Evolutionary conservation across 2,113 vertebrate genomes (phyloP).

Genomic region (Falco punctatus): DNA sequence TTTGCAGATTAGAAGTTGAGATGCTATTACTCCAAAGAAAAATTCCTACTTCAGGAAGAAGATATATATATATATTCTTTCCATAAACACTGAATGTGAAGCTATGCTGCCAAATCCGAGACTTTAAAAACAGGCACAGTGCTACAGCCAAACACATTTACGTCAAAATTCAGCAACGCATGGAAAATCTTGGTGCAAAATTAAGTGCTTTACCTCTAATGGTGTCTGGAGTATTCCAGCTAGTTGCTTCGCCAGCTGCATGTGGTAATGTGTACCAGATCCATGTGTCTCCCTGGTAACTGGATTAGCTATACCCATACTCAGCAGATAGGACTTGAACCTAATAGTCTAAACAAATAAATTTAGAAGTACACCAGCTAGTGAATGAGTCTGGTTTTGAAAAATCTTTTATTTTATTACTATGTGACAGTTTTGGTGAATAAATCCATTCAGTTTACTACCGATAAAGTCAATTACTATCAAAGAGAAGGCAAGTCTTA

Average conservation of each 20-base stretch:
- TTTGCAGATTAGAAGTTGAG: background rate
- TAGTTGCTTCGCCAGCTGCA: slow-evolving; percentile 94
- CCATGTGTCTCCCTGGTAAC: slow-evolving; percentile 94
- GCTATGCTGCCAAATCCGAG: background rate
- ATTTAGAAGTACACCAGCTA: background rate
- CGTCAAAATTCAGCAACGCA: background rate
- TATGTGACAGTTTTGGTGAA: background rate
- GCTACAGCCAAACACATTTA: background rate
- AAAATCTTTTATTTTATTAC: background rate
- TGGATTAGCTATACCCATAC: slow-evolving; percentile 97
- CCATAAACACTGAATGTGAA: background rate
- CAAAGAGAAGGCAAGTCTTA: background rate
- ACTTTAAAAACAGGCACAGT: background rate
- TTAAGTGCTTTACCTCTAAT: slow-evolving; percentile 81
- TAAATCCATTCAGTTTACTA: background rate
- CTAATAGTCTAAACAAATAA: slow-evolving; percentile 84
- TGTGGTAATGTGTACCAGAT: slow-evolving; percentile 95
- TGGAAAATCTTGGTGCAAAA: background rate
- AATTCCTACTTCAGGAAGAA: background rate
- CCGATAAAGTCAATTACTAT: background rate
- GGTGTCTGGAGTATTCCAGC: slow-evolving; percentile 90
- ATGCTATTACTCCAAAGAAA: background rate
- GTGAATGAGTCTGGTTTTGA: background rate
- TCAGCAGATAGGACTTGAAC: slow-evolving; percentile 97
- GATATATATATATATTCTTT: background rate